Base-by-base conservation (phyloP, 1,140 invertebrate species). In the Drosophila sulfurigaster region DNA sequence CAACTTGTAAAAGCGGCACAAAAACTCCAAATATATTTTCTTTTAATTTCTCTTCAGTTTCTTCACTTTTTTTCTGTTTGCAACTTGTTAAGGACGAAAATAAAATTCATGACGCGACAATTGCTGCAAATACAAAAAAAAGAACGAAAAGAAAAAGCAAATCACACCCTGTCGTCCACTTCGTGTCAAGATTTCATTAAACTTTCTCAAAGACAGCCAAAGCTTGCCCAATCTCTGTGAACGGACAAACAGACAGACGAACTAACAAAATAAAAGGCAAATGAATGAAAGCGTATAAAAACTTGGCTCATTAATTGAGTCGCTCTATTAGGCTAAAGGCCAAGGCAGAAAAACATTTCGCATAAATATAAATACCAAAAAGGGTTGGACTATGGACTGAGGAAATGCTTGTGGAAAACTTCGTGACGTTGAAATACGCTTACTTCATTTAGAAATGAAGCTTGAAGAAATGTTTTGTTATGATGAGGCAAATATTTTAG, bases 21-120 rank as follows among this genome's bases (percentile, higher is more conserved):
- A 66, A 72, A 80, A 77, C 60, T 57, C 58, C 32, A 60, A 41
- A 46, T 67, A 20, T 52, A 41, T 43, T 51, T 74, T 70, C 54
- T 62, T 49, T 70, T 28, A 35, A 57, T 64, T 51, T 48, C 38
- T 59, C 57, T 52, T 5, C 7, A 5, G 52, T 68, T 71, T 54
- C 43, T 51, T n/a, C 15, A 64, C 75, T 72, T 25, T 69, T 65
- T 65, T 51, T 6, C 20, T 62, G 52, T 71, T 65, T 62, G 69
- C 75, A 87, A 77, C 82, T 88, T 82, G 80, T 82, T 75, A 78
- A 72, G 58, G 71, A 60, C 70, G 75, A 87, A 25, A 88, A 87
- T 87, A 88, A 87, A 87, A 87, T 88, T 88, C 83, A 88, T 88
- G 82, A 75, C 83, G 78, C 74, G 77, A 89, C 85, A 89, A 80